Conservation (phyloP, 2,888 invertebrate species). For the Heteropelma amictum region DNA sequence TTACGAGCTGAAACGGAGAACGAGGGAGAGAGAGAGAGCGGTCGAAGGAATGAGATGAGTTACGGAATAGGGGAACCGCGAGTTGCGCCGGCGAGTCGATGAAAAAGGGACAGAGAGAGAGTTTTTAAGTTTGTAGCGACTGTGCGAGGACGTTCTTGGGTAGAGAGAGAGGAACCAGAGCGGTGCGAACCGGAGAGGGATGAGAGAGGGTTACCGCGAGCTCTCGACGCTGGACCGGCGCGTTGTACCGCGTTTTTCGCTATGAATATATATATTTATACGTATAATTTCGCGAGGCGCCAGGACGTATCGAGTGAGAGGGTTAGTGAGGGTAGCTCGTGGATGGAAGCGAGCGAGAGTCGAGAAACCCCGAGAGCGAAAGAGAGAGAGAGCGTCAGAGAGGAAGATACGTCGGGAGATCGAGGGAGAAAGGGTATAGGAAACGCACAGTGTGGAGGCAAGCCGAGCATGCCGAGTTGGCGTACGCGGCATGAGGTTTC, state of each 20-base stretch:
- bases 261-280: conserved; percentile 12
- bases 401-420: conserved; percentile 55
- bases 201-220: conserved; percentile 25
- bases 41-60: background rate
- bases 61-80: background rate
- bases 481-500: conserved; percentile 73
- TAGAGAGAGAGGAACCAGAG: conserved; percentile 17
- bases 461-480: conserved; percentile 53
- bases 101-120: conserved; percentile 39
- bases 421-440: conserved; percentile 59
- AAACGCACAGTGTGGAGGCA: conserved; percentile 55
- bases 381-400: conserved; percentile 47
- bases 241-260: conserved; percentile 34
- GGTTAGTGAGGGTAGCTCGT: conserved; percentile 32
- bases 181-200: conserved; percentile 14
- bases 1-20: background rate
- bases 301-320: conserved; percentile 33
- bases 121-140: conserved; percentile 25
- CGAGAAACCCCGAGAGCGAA: conserved; percentile 1
- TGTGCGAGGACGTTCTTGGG: background rate
- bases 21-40: background rate
- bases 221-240: conserved; percentile 43
- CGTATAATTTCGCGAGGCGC: conserved; percentile 12
- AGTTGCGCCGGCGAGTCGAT: conserved; percentile 18
- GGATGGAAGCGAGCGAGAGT: conserved; percentile 23